Evolutionary conservation across 2,113 vertebrate species (phyloP).

Genomic region (Halcyon senegalensis): DNA sequence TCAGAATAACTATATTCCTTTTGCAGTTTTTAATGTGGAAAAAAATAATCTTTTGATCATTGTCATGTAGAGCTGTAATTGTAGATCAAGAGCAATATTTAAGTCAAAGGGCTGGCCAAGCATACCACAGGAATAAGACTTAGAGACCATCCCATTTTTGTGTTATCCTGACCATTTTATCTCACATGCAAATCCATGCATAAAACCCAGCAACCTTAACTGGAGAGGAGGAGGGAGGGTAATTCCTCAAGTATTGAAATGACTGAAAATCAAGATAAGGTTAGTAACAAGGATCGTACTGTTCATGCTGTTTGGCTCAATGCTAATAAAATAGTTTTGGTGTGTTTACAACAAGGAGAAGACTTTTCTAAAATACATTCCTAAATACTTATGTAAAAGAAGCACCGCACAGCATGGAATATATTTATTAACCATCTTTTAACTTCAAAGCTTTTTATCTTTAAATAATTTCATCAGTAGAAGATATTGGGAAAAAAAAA

Average conservation of each 20-base stretch:
- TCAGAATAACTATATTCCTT: background rate
- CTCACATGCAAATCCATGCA: background rate
- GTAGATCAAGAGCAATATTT: background rate
- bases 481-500: background rate
- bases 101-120: background rate
- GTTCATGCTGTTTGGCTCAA: background rate
- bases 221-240: background rate
- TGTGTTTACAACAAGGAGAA: slow-evolving; percentile 6
- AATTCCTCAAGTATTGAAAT: background rate
- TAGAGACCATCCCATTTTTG: background rate
- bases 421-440: slow-evolving; percentile 15
- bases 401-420: background rate
- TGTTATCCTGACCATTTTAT: background rate
- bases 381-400: slow-evolving; percentile 36
- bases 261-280: background rate
- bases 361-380: background rate
- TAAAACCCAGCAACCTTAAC: background rate
- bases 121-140: background rate
- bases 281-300: background rate
- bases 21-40: background rate
- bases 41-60: background rate
- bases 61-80: background rate
- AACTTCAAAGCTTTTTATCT: slow-evolving; percentile 15
- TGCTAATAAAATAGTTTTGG: background rate
- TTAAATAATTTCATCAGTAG: background rate